These are phyloP conservation scores for Aleiodes leptofemur DNA, from an alignment of 2,888 invertebrate genomes.

Conservation along the genomic window DNA sequence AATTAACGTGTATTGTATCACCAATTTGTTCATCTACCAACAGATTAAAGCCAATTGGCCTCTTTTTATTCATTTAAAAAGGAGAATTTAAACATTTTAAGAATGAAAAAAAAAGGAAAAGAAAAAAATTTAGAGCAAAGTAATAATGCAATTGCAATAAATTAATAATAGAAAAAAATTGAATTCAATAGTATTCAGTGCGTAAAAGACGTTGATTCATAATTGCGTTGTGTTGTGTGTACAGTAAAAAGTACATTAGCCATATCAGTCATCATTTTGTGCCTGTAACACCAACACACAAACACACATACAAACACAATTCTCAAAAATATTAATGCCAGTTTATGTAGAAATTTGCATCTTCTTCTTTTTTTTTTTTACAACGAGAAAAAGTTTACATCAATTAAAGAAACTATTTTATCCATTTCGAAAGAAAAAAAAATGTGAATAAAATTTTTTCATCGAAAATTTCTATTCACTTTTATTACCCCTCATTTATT, in stretches of 20 bases:
- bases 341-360: too few species aligned
- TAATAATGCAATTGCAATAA: background rate
- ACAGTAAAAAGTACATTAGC: conserved; percentile 22
- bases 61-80: conserved; percentile 8
- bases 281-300: background rate
- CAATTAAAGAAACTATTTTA: too few species aligned
- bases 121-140: conserved; percentile 5
- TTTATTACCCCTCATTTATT: too few species aligned
- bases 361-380: conserved; percentile 1
- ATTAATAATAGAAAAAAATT: conserved; percentile 7
- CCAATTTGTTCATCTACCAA: background rate
- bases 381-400: conserved; percentile 18
- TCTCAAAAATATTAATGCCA: background rate
- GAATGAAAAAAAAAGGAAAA: background rate
- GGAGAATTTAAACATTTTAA: conserved; percentile 2
- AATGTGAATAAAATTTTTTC: too few species aligned
- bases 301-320: background rate
- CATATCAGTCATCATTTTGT: conserved; percentile 27
- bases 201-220: conserved; percentile 22
- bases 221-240: background rate
- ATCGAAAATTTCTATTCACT: too few species aligned
- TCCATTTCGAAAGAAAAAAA: too few species aligned
- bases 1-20: background rate
- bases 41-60: background rate
- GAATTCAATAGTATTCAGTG: conserved; percentile 31